Evolutionary conservation across 1,140 invertebrate genomes (phyloP).

Genomic region (Drosophila murphyi): DNA sequence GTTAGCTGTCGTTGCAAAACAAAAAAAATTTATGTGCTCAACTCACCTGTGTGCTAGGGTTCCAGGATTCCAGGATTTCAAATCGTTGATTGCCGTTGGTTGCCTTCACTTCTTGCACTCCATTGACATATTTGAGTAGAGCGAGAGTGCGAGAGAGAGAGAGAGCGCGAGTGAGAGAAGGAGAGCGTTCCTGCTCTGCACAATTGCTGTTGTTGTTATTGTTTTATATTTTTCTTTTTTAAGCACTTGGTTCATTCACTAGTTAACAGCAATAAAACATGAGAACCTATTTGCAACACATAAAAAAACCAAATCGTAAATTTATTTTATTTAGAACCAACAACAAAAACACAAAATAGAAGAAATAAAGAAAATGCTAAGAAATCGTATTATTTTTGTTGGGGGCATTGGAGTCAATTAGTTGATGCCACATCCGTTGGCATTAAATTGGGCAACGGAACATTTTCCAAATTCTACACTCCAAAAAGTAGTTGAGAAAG

Average conservation of each 20-base stretch:
- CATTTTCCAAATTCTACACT: constrained; percentile 39
- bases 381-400: constrained; percentile 35
- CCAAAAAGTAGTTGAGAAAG: constrained; percentile 17
- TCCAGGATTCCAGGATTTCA: constrained; percentile 4
- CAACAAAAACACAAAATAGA: constrained; percentile 1
- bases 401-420: constrained; percentile 31
- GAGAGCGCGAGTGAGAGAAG: neutral
- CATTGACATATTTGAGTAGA: constrained; percentile 1
- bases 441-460: constrained; percentile 27
- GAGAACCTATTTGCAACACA: constrained; percentile 37
- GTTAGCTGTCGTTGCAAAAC: constrained; percentile 41
- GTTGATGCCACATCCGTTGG: constrained; percentile 39
- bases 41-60: constrained; percentile 30
- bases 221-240: neutral
- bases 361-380: constrained; percentile 11
- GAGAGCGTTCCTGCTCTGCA: neutral
- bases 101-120: neutral
- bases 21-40: neutral
- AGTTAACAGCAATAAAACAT: constrained; percentile 23
- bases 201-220: neutral
- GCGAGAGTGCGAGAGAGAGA: neutral
- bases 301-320: constrained; percentile 49
- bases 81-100: neutral
- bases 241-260: constrained; percentile 13
- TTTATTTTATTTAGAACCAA: constrained; percentile 32